A percentile compares a stretch with the other conserved stretches of the same genome.
Evolutionary conservation across 1,140 invertebrate species (phyloP).

Genomic region (Trachymyrmex cornetzi): DNA sequence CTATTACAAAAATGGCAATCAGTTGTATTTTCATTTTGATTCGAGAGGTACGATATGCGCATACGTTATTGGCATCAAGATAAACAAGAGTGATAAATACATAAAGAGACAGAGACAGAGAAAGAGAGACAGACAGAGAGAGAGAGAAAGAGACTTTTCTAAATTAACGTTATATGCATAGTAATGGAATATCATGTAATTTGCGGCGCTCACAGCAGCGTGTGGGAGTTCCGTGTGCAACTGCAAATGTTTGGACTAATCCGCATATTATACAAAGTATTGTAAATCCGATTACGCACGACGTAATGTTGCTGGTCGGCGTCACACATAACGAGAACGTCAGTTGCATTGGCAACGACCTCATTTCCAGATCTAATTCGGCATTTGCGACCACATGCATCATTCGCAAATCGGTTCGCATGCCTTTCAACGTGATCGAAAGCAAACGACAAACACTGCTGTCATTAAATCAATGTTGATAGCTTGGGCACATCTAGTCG

Average conservation of each 20-base stretch:
- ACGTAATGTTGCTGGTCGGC: slow-evolving; percentile 49
- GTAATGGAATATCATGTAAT: slow-evolving; percentile 52
- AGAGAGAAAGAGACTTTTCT: slow-evolving; percentile 30
- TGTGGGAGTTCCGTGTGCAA: slow-evolving; percentile 20
- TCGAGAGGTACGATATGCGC: not conserved
- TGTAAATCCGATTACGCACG: slow-evolving; percentile 64
- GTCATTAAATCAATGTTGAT: slow-evolving; percentile 57
- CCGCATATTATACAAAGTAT: slow-evolving; percentile 64
- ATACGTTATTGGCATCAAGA: slow-evolving; percentile 19
- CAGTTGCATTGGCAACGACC: slow-evolving; percentile 62
- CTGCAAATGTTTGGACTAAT: slow-evolving; percentile 64
- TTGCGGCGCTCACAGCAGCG: slow-evolving; percentile 17
- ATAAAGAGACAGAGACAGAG: not conserved
- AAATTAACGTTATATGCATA: slow-evolving; percentile 45
- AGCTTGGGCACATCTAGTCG: slow-evolving; percentile 15
- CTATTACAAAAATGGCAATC: slow-evolving; percentile 51
- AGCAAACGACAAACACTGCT: slow-evolving; percentile 60
- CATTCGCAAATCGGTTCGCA: slow-evolving; percentile 55
- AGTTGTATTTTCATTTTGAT: slow-evolving; percentile 43
- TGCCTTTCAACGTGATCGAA: slow-evolving; percentile 59
- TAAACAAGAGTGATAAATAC: slow-evolving; percentile 9
- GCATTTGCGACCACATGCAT: slow-evolving; percentile 60
- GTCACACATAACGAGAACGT: slow-evolving; percentile 61
- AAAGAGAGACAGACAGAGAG: not conserved
- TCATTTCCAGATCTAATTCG: slow-evolving; percentile 65